Base-by-base conservation (phyloP, 2,888 invertebrate species). In the Asteroscopus sphinx region DNA sequence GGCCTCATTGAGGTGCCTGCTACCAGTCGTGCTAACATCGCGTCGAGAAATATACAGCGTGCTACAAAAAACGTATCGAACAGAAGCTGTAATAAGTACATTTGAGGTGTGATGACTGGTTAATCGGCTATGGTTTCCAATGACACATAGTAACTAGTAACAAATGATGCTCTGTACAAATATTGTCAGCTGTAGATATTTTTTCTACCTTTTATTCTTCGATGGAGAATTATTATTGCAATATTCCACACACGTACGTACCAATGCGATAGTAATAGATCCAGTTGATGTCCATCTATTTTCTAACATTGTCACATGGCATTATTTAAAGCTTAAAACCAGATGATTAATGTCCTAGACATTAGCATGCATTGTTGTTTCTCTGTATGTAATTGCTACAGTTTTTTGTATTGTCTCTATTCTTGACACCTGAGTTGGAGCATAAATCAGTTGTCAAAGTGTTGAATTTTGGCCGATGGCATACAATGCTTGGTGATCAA, bases 391-490 rank as follows among this genome's bases (percentile, higher is more conserved):
- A 83, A 88, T 89, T 89, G 90, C 79, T 84, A 83, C 78, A 84
- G 75, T 86, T 87, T 88, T 87, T 87, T 85, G 76, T 79, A 78
- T 75, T 81, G 86, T 86, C 84, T 84, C 77, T 74, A 77, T 69
- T 87, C 83, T 88, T 91, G 90, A 91, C 92, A 92, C 91, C 91
- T 90, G 90, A 88, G 88, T 77, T 78, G 67, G 69, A 78, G 77
- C 80, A 93, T 93, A 90, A 92, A 92, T 93, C 92, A 92, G 89
- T 85, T 93, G 92, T 93, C 92, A 91, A 82, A 82, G 84, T 82
- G 82, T 82, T 82, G 82, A 85, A 87, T 87, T 82, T 85, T 80
- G 88, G 84, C 81, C 82, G 85, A 82, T 81, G 79, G 76, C 80
- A 79, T 81, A 88, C 87, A 87, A 88, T 86, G 83, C 80, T 76